Conservation (phyloP, 1,140 invertebrate species). For the Papilio xuthus region DNA sequence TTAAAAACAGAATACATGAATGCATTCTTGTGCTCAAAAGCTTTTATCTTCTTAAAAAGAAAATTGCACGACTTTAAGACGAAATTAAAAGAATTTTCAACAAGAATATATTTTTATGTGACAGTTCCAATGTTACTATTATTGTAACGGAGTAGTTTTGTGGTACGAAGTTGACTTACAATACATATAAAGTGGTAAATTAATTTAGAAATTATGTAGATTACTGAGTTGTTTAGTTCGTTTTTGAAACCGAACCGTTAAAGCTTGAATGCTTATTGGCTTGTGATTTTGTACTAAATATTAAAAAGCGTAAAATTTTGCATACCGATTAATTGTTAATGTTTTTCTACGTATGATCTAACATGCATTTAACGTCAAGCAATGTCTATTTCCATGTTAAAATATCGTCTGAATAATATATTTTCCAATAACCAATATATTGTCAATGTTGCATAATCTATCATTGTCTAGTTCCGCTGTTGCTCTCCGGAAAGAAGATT, state of each 20-base stretch:
- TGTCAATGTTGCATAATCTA: conserved; percentile 18
- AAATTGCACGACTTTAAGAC: conserved; percentile 18
- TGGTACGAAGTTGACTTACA: neutral
- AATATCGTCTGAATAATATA: neutral
- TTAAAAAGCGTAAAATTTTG: no score
- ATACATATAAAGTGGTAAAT: no score
- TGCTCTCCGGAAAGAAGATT: conserved; percentile 5
- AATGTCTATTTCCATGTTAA: neutral
- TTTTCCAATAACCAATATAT: conserved; percentile 14
- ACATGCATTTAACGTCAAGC: neutral
- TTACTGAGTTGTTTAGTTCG: no score
- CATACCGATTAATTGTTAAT: no score
- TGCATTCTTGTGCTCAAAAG: conserved; percentile 17
- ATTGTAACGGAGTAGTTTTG: neutral
- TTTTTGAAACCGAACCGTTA: no score
- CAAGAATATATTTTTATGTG: conserved; percentile 12
- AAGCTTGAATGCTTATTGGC: no score
- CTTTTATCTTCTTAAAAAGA: conserved; percentile 26
- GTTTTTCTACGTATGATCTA: no score
- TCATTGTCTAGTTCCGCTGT: conserved; percentile 9
- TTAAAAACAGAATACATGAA: conserved; percentile 38
- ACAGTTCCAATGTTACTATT: neutral
- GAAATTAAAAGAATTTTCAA: conserved; percentile 6
- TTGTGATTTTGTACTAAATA: no score
- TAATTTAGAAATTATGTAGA: no score